Conservation (phyloP, 2,888 invertebrate species). For the Thalpophila matura region DNA sequence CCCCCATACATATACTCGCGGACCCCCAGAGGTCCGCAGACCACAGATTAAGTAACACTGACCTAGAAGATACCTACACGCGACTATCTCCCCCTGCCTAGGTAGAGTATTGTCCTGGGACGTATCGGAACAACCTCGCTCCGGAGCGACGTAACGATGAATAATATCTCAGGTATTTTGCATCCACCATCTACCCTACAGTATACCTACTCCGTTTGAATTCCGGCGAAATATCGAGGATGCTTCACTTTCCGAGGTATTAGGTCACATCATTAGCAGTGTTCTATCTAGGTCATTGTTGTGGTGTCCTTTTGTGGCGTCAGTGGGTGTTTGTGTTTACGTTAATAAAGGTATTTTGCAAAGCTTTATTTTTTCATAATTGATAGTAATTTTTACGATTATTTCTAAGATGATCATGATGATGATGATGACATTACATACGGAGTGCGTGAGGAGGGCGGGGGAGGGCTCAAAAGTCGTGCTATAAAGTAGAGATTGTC, state of each 20-base stretch:
- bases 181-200: constrained; percentile 1
- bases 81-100: too few relatives aligned
- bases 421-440: too few relatives aligned
- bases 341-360: too few relatives aligned
- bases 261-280: constrained; percentile 46
- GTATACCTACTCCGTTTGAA: not conserved
- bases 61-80: too few relatives aligned
- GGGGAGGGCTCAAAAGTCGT: too few relatives aligned
- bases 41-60: too few relatives aligned
- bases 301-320: constrained; percentile 1
- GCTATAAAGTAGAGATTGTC: too few relatives aligned
- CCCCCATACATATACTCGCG: too few relatives aligned
- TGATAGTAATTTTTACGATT: too few relatives aligned
- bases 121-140: constrained; percentile 7
- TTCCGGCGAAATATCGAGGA: constrained; percentile 11
- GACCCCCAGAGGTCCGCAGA: too few relatives aligned
- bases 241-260: constrained; percentile 17
- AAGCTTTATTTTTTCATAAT: not conserved
- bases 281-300: constrained; percentile 34
- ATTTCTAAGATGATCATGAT: too few relatives aligned
- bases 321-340: not conserved
- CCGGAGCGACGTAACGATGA: constrained; percentile 20
- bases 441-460: too few relatives aligned
- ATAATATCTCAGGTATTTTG: constrained; percentile 47
- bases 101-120: constrained; percentile 16